Conservation (phyloP, 2,888 invertebrate genomes). For the Dexiosoma caninum region DNA sequence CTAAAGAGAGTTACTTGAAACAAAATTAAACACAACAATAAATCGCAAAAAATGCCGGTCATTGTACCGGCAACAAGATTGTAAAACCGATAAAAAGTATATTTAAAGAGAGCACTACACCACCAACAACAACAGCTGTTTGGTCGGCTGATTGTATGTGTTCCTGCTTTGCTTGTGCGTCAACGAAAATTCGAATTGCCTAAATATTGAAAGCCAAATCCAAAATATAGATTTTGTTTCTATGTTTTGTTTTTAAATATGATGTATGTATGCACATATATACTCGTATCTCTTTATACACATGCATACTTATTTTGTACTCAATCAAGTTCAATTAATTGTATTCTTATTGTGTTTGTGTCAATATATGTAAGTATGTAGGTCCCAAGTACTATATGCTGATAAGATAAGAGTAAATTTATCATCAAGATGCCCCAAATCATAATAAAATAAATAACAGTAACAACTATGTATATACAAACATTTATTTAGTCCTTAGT, state of each 20-base stretch:
- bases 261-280: not conserved
- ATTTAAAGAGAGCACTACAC: slow-evolving; percentile 6
- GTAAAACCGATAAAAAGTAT: not conserved
- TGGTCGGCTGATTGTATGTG: slow-evolving; percentile 30
- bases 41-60: slow-evolving; percentile 52
- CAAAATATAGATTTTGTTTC: not conserved
- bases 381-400: no score
- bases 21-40: slow-evolving; percentile 10
- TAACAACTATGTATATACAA: no score
- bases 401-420: no score
- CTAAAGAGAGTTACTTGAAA: slow-evolving; percentile 2
- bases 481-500: no score
- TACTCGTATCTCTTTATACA: not conserved
- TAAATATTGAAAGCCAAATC: not conserved
- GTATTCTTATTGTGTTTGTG: no score
- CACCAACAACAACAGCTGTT: slow-evolving; percentile 59
- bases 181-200: not conserved
- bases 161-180: not conserved
- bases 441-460: no score
- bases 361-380: no score
- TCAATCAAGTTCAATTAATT: no score
- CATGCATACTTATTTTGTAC: not conserved
- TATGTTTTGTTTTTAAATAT: not conserved
- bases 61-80: slow-evolving; percentile 62
- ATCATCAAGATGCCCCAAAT: no score